Evolutionary conservation across 2,888 invertebrate genomes (phyloP), one percentile per base, ranked within the genome.

Genomic region (Aleiodes alternator): DNA sequence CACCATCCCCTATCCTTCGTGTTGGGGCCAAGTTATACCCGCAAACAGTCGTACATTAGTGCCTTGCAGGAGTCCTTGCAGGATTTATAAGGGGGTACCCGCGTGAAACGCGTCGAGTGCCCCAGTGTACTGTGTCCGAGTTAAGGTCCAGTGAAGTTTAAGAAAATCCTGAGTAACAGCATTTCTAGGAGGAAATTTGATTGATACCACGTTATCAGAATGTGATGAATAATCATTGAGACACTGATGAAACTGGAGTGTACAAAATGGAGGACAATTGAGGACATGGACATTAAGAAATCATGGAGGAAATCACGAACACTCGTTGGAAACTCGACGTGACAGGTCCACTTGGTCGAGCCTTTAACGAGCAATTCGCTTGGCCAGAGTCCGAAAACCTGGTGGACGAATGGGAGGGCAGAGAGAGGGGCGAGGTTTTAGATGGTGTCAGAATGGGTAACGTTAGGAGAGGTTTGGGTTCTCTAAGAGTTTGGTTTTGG

Each of bases 21-120:
- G 89, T 88, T 84, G 87, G 86, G 88, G 87, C 87, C 88, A 88
- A 88, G 88, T 89, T 89, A 89, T 89, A 87, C 88, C 88, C 88
- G 87, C 89, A 89, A 89, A 89, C 89, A 89, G 89, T 89, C 89
- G 89, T 89, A 89, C 89, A 88, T 89, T 89, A 89, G 89, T 89
- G 89, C 87, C 87, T 87, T 23, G 83, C 85, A 84, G 83, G 86
- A 87, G 87, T 89, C 87, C 86, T 34, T 87, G 85, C 84, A 88
- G 89, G 88, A 89, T 89, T 89, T 89, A 88, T 87, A 88, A 85
- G 87, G 87, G 86, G 50, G 82, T 83, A 84, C 85, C 81, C 83
- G 81, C 83, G 83, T 83, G 84, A 82, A 43, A 82, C 82, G 80
- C 80, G 23, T 23, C 23, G 80, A 82, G 80, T 82, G 82, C 82